Percentiles rank a stretch among this genome's conserved stretches.
Evolutionary conservation across 2,888 invertebrate genomes (phyloP).

Genomic region (Acrobasis suavella): DNA sequence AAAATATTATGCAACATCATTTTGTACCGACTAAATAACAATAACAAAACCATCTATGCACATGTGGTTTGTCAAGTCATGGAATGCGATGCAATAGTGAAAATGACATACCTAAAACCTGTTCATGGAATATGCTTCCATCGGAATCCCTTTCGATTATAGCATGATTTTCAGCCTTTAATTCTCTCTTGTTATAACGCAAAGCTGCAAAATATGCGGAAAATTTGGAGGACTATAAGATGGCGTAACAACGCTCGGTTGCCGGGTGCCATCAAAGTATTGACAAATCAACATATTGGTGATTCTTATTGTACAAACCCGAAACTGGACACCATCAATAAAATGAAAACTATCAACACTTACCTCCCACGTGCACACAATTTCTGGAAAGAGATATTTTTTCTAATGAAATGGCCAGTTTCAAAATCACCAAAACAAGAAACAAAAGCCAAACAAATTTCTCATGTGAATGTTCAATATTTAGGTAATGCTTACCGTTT

Average conservation of each 20-base stretch:
- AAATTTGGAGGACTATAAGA: conserved; percentile 78
- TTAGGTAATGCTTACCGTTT: conserved; percentile 76
- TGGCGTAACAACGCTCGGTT: conserved; percentile 82
- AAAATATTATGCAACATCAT: conserved; percentile 60
- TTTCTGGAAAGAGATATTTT: conserved; percentile 82
- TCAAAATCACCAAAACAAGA: conserved; percentile 83
- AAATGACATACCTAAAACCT: conserved; percentile 75
- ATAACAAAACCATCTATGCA: conserved; percentile 72
- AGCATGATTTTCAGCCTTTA: conserved; percentile 67
- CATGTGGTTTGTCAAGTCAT: conserved; percentile 77
- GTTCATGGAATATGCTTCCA: conserved; percentile 61
- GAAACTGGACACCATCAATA: conserved; percentile 66
- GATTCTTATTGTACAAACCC: conserved; percentile 59
- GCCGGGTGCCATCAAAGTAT: conserved; percentile 78
- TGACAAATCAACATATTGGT: conserved; percentile 76
- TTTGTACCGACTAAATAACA: conserved; percentile 64
- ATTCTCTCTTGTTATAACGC: conserved; percentile 58
- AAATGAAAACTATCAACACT: conserved; percentile 71
- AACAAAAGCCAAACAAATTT: conserved; percentile 82
- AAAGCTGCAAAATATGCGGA: conserved; percentile 76
- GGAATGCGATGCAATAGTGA: conserved; percentile 71
- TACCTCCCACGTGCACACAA: conserved; percentile 81
- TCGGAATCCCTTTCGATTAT: conserved; percentile 58
- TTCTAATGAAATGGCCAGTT: conserved; percentile 83
- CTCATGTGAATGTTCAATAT: conserved; percentile 56